Evolutionary conservation across 2,797 vertebrate genomes (phyloP).

Genomic region (Ambastaia sidthimunki): DNA sequence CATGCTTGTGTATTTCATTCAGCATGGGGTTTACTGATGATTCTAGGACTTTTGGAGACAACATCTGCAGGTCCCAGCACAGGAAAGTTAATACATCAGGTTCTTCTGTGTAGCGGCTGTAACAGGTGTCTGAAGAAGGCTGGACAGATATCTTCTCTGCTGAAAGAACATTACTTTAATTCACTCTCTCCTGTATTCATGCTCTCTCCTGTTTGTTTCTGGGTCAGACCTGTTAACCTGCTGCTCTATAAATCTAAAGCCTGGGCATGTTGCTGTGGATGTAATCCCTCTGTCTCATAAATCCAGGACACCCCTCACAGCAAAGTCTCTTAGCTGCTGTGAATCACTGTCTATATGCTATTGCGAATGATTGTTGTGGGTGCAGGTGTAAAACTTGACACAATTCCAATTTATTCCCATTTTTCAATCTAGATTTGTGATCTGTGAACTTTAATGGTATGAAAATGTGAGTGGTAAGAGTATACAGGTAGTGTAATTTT

Average conservation of each 20-base stretch:
- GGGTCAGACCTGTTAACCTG: conserved; percentile 53
- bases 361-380: neutral
- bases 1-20: no score
- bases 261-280: conserved; percentile 28
- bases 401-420: conserved; percentile 5
- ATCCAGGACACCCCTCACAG: conserved; percentile 30
- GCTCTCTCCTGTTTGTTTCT: conserved; percentile 4
- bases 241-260: conserved; percentile 48
- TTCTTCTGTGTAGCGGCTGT: neutral
- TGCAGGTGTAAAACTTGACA: neutral
- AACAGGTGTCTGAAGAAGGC: neutral
- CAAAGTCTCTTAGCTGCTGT: conserved; percentile 10
- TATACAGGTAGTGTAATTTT: no score
- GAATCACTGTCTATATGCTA: conserved; percentile 17
- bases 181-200: neutral
- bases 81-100: neutral
- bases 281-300: conserved; percentile 45
- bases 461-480: no score
- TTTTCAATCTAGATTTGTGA: neutral
- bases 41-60: no score
- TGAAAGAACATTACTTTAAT: conserved; percentile 46
- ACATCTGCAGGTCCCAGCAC: neutral
- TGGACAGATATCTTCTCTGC: conserved; percentile 6
- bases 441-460: neutral
- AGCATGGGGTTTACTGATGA: no score